These are phyloP conservation scores for Magallana ariakensis DNA, from an alignment of 1,140 invertebrate genomes.

Conservation along the genomic window DNA sequence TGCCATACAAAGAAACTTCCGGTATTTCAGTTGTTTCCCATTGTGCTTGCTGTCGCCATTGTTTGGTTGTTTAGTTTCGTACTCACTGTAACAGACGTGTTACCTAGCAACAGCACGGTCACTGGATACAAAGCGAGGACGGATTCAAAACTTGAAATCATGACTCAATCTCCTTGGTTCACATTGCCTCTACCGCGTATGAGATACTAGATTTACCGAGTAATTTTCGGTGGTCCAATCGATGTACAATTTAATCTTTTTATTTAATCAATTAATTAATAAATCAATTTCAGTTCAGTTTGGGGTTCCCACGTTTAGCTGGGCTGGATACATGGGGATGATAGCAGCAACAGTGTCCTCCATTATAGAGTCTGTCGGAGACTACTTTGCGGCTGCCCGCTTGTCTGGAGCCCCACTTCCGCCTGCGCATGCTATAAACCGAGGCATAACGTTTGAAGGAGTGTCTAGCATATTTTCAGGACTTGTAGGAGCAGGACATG, in stretches of 20 bases:
- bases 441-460: slow-evolving; percentile 89
- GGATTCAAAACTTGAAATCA: slow-evolving; percentile 87
- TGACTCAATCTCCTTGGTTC: slow-evolving; percentile 90
- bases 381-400: slow-evolving; percentile 92
- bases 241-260: too few species aligned
- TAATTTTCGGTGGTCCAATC: too few species aligned
- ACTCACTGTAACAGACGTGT: slow-evolving; percentile 85
- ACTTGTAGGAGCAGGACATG: slow-evolving; percentile 89
- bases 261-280: too few species aligned
- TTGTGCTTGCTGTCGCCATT: slow-evolving; percentile 88
- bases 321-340: slow-evolving; percentile 89
- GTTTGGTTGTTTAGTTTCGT: slow-evolving; percentile 90
- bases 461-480: slow-evolving; percentile 91
- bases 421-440: slow-evolving; percentile 88
- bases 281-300: slow-evolving; percentile 57
- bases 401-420: slow-evolving; percentile 89
- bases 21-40: slow-evolving; percentile 58
- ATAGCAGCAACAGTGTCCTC: slow-evolving; percentile 90
- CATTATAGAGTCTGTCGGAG: slow-evolving; percentile 92
- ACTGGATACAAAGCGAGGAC: slow-evolving; percentile 86
- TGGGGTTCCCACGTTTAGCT: slow-evolving; percentile 86
- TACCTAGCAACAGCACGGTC: slow-evolving; percentile 81
- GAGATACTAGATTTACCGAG: too few species aligned
- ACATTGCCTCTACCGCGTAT: slow-evolving; percentile 90
- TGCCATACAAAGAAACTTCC: slow-evolving; percentile 52